Percentiles rank a stretch among this genome's conserved stretches.
These are phyloP conservation scores for Formica aserva DNA, from an alignment of 2,888 invertebrate genomes.

Conservation along the genomic window DNA sequence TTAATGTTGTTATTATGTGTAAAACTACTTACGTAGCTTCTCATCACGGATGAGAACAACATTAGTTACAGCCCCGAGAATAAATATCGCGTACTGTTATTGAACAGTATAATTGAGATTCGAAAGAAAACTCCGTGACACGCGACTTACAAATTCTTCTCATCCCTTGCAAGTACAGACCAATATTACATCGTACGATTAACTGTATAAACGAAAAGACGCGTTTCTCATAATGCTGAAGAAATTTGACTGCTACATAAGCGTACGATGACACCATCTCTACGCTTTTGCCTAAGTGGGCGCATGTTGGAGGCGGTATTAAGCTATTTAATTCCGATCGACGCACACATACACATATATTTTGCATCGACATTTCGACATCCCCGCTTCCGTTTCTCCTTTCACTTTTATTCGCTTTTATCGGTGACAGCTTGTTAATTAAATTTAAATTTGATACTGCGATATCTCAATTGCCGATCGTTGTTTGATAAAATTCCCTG, in stretches of 20 bases:
- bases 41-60: not conserved
- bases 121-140: not conserved
- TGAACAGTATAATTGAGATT: constrained; percentile 6
- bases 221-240: not conserved
- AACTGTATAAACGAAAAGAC: not conserved
- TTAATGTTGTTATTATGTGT: not conserved
- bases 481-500: constrained; percentile 21
- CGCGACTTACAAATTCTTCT: not conserved
- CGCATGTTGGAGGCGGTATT: constrained; percentile 54
- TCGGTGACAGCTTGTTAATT: constrained; percentile 45
- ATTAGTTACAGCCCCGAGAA: not conserved
- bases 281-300: constrained; percentile 49
- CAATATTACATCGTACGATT: not conserved
- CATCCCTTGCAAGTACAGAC: not conserved
- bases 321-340: constrained; percentile 60
- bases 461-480: constrained; percentile 29
- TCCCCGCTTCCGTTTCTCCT: constrained; percentile 59
- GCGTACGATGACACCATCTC: not conserved
- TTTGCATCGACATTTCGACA: constrained; percentile 62
- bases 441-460: constrained; percentile 11
- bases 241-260: not conserved
- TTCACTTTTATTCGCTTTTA: constrained; percentile 59
- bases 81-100: not conserved
- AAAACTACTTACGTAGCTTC: not conserved
- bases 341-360: not conserved